Percentiles rank a stretch among this genome's conserved stretches.
Evolutionary conservation across 2,888 invertebrate species (phyloP).

Genomic region (Leucania comma): DNA sequence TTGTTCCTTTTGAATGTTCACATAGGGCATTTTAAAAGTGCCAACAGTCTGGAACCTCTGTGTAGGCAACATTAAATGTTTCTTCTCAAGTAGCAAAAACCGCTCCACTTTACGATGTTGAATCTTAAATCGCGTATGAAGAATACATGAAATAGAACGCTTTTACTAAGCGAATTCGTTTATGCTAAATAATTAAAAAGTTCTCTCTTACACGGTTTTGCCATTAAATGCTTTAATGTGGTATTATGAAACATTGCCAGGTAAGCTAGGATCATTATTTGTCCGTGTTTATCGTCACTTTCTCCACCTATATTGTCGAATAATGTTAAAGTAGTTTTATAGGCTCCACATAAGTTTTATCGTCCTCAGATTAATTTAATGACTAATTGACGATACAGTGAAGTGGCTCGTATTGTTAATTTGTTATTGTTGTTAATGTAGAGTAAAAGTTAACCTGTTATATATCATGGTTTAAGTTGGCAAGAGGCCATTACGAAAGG

Average conservation of each 20-base stretch:
- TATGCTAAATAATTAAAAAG: slow-evolving; percentile 30
- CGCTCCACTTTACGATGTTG: slow-evolving; percentile 38
- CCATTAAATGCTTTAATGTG: slow-evolving; percentile 36
- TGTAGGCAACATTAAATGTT: slow-evolving; percentile 23
- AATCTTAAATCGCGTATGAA: slow-evolving; percentile 45
- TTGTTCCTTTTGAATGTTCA: background rate
- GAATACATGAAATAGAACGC: slow-evolving; percentile 35
- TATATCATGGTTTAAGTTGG: slow-evolving; percentile 55
- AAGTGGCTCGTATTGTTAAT: slow-evolving; percentile 26
- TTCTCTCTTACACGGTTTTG: slow-evolving; percentile 16
- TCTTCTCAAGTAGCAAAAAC: slow-evolving; percentile 31
- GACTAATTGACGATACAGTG: slow-evolving; percentile 13
- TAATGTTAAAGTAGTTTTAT: slow-evolving; percentile 25
- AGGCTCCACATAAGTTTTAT: background rate
- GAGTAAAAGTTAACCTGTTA: slow-evolving; percentile 50
- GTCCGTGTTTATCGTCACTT: slow-evolving; percentile 11
- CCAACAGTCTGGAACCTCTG: slow-evolving; percentile 3
- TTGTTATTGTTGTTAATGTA: slow-evolving; percentile 37
- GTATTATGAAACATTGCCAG: background rate
- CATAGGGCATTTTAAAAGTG: slow-evolving; percentile 3
- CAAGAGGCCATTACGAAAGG: slow-evolving; percentile 64
- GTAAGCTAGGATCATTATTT: background rate
- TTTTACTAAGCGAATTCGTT: slow-evolving; percentile 40
- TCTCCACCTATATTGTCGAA: slow-evolving; percentile 4
- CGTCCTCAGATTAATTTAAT: slow-evolving; percentile 11